phyloP scores from a whole-genome alignment of 2,888 invertebrate species.

The Cosmia trapezina region DNA sequence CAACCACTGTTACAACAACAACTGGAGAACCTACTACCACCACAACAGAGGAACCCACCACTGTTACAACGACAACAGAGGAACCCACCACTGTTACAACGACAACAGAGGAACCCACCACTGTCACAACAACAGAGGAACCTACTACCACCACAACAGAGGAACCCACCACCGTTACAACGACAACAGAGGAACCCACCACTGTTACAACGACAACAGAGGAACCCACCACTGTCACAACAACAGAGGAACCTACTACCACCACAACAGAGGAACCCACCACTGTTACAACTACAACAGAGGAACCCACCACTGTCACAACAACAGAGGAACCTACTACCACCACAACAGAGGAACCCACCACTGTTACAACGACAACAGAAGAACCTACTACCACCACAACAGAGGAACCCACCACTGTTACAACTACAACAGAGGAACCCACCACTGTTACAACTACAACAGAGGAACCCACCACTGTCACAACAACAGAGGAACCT shows the following conservation, averaged over 20 bases:
- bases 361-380: background rate
- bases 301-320: constrained; percentile 6
- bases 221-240: background rate
- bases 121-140: background rate
- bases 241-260: background rate
- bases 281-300: constrained; percentile 1
- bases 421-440: background rate
- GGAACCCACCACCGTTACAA: background rate
- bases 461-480: background rate
- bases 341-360: background rate
- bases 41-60: background rate
- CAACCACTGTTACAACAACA: background rate
- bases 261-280: background rate
- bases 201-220: background rate
- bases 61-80: too few relatives aligned
- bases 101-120: background rate
- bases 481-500: background rate
- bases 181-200: constrained; percentile 13
- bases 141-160: constrained; percentile 5
- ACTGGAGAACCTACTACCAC: background rate
- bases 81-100: background rate
- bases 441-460: constrained; percentile 4
- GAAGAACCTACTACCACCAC: background rate
- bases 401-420: background rate
- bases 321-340: constrained; percentile 24